phyloP scores from a whole-genome alignment of 1,140 invertebrate genomes.

The Teleopsis dalmanni region DNA sequence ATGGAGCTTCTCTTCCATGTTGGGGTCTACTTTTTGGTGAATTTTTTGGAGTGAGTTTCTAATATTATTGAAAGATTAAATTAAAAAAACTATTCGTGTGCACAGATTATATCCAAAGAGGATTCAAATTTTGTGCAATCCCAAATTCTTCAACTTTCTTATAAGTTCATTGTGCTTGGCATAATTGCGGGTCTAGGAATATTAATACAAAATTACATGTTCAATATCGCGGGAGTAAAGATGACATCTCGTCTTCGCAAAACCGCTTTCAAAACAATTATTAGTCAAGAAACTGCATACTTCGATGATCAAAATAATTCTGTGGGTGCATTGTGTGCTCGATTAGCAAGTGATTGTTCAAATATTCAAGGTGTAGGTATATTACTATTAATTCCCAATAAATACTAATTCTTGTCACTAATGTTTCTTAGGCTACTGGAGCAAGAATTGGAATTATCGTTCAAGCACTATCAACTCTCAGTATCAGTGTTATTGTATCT shows the following conservation, averaged over 20 bases:
- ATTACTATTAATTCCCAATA: no score
- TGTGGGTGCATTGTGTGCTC: constrained; percentile 68
- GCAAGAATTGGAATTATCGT: constrained; percentile 68
- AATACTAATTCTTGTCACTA: no score
- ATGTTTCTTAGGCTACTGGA: constrained; percentile 60
- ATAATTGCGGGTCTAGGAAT: constrained; percentile 67
- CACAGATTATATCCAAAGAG: constrained; percentile 33
- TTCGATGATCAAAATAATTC: constrained; percentile 69
- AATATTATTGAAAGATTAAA: no score
- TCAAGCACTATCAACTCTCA: constrained; percentile 66
- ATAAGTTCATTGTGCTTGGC: constrained; percentile 62
- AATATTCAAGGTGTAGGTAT: constrained; percentile 67
- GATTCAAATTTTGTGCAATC: constrained; percentile 23
- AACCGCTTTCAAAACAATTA: constrained; percentile 54
- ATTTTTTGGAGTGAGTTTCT: constrained; percentile 62
- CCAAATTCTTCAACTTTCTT: constrained; percentile 61
- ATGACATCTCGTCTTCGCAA: constrained; percentile 64
- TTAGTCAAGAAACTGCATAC: constrained; percentile 72
- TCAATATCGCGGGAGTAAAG: constrained; percentile 65
- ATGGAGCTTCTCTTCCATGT: constrained; percentile 67
- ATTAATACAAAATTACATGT: constrained; percentile 65
- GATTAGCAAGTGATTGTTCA: constrained; percentile 69
- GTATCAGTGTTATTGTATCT: constrained; percentile 61
- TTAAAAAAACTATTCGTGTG: background rate
- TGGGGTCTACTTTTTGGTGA: constrained; percentile 81